A percentile compares a stretch with the other conserved stretches of the same genome.
Conservation (phyloP, 2,113 vertebrate species). For the Hippocampus comes region DNA sequence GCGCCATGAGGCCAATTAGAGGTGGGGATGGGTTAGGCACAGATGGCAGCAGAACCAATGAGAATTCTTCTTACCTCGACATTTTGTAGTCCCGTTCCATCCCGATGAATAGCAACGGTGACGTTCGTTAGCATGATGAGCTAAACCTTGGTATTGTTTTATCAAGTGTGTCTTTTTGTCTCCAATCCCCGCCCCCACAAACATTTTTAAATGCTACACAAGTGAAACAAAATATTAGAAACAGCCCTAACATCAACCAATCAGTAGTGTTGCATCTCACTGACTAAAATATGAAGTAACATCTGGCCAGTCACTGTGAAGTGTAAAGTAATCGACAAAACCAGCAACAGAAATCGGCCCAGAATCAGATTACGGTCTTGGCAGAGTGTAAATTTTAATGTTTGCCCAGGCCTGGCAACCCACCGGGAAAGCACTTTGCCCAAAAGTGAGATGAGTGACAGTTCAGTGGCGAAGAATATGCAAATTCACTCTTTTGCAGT, state of each 20-base stretch:
- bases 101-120: not conserved
- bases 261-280: no score
- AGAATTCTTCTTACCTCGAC: constrained; percentile 14
- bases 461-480: constrained; percentile 20
- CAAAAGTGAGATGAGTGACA: constrained; percentile 32
- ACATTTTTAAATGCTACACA: not conserved
- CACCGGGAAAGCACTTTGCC: constrained; percentile 34
- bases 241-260: not conserved
- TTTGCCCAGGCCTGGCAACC: constrained; percentile 28
- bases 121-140: not conserved
- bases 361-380: not conserved
- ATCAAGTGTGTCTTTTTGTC: not conserved
- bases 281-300: no score
- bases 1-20: constrained; percentile 67
- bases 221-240: not conserved
- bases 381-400: not conserved
- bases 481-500: constrained; percentile 30
- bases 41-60: constrained; percentile 45
- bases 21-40: constrained; percentile 56
- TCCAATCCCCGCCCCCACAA: not conserved
- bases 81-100: not conserved
- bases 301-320: no score
- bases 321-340: not conserved
- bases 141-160: not conserved
- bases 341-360: not conserved